Percentiles rank a stretch among this genome's conserved stretches.
These are phyloP conservation scores for Cardiocondyla obscurior DNA, from an alignment of 1,140 invertebrate genomes.

Conservation along the genomic window DNA sequence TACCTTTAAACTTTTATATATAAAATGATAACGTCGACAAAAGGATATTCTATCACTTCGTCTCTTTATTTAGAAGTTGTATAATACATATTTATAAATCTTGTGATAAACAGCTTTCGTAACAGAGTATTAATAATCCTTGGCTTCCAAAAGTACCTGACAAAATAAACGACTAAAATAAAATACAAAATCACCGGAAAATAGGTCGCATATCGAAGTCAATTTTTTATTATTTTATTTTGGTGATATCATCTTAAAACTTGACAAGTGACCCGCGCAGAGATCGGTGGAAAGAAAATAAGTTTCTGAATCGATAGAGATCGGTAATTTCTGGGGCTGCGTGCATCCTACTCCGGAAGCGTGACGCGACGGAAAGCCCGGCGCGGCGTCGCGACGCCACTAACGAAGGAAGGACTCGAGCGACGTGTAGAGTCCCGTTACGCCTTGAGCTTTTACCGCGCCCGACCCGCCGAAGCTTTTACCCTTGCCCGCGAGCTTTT, in stretches of 20 bases:
- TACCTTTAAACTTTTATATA: neutral
- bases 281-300: neutral
- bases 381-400: conserved; percentile 73
- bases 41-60: neutral
- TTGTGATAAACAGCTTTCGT: neutral
- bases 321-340: neutral
- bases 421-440: conserved; percentile 8
- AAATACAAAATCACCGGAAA: neutral
- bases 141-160: neutral
- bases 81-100: neutral
- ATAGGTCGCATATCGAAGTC: neutral
- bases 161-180: neutral
- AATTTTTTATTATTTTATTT: neutral
- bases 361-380: conserved; percentile 75
- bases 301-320: neutral
- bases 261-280: neutral
- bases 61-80: neutral
- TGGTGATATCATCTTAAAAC: neutral
- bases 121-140: neutral
- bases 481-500: conserved; percentile 47
- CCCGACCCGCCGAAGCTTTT: conserved; percentile 12
- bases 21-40: neutral
- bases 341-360: conserved; percentile 66
- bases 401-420: conserved; percentile 71
- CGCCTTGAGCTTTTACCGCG: conserved; percentile 22